Conservation (phyloP, 2,888 invertebrate genomes). For the Anodontia alba region DNA sequence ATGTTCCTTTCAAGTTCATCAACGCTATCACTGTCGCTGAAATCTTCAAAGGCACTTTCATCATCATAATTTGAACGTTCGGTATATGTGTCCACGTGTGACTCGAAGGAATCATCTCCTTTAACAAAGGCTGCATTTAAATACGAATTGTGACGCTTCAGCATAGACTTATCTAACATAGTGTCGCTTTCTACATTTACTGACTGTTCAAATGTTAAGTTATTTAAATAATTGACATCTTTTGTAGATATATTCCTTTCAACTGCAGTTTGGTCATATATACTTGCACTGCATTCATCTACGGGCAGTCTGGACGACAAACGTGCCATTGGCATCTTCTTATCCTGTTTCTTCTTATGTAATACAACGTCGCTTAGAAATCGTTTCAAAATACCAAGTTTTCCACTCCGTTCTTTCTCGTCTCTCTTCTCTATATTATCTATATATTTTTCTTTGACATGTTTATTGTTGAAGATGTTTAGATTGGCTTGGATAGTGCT, state of each 20-base stretch:
- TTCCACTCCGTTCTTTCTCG: neutral
- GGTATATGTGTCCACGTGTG: no score
- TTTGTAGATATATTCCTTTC: no score
- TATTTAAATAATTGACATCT: no score
- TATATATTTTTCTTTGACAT: neutral
- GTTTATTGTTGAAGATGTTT: neutral
- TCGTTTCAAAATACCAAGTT: neutral
- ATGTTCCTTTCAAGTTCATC: slow-evolving; percentile 44
- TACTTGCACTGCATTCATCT: neutral
- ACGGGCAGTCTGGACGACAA: neutral
- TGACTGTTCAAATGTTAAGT: no score
- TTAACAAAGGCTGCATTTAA: neutral
- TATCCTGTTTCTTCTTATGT: neutral
- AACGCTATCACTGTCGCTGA: slow-evolving; percentile 32
- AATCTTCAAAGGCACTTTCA: slow-evolving; percentile 27
- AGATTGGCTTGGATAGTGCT: neutral
- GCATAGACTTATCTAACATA: no score
- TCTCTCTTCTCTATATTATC: neutral
- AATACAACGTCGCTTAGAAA: neutral
- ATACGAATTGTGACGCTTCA: neutral
- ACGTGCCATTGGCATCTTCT: neutral
- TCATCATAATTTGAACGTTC: no score
- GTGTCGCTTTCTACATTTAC: no score
- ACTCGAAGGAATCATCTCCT: neutral
- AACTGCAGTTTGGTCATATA: no score